Evolutionary conservation across 2,888 invertebrate species (phyloP), one percentile per base, ranked within the genome.

Genomic region (Horisme vitalbata): DNA sequence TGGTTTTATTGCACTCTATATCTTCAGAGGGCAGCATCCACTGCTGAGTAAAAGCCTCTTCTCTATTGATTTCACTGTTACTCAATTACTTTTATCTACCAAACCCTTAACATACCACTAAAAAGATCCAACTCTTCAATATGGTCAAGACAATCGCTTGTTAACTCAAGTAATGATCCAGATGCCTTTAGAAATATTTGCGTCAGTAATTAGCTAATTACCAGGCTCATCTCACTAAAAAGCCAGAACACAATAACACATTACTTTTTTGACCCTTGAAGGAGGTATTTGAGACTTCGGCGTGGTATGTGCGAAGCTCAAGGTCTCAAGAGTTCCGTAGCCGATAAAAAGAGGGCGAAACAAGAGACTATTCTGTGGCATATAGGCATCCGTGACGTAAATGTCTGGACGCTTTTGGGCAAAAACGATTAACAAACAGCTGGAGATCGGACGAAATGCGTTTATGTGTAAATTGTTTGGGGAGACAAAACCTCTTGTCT

Each of bases 301-400:
- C 49, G 59, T 66, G 69, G 75, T 68, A 77, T 73, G 70, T 64
- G 74, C 65, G 63, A 65, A 67, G 50, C 59, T 69, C 83, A 82
- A 83, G 83, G 80, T 56, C 74, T 75, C 71, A 66, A 69, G 82
- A 80, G 78, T 75, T 76, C 76, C 73, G 57, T 49, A 57, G 48
- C 47, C 59, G 66, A 66, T 63, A 76, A 83, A 84, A 82, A 77
- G 65, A 68, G 57, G 50, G 63, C 52, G 57, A 59, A 45, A 51
- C 53, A 55, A 45, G 57, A 54, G 52, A 15, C 26, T 27, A 18
- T 15, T 8, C 35, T 36, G 26, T 18, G 35, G 21, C 14, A 8
- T 8, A 7, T 55, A 55, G 64, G 74, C 66, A 71, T 75, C 71
- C 75, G 73, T 79, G 76, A 82, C 75, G 75, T 75, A 68, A 77